Evolutionary conservation across 2,888 invertebrate genomes (phyloP).

Genomic region (Hydropsyche betteni): DNA sequence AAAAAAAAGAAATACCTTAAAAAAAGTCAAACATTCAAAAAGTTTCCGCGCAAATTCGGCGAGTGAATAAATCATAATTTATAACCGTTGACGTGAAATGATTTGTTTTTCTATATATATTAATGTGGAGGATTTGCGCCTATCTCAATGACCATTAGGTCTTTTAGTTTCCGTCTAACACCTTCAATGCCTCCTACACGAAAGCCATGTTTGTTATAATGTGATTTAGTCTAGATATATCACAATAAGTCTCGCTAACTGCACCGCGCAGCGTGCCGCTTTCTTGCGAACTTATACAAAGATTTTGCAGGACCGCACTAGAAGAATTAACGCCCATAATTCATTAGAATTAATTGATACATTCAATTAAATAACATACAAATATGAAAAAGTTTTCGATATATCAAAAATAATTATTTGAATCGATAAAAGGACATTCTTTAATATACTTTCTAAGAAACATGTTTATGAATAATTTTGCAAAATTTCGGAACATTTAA

Average conservation of each 20-base stretch:
- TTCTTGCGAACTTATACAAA: slow-evolving; percentile 44
- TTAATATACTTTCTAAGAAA: too few species aligned
- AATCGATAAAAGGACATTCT: not conserved
- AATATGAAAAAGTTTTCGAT: not conserved
- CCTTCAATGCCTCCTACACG: slow-evolving; percentile 26
- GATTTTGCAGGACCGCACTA: slow-evolving; percentile 42
- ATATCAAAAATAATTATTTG: not conserved
- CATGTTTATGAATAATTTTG: too few species aligned
- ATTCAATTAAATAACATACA: too few species aligned
- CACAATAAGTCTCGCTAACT: slow-evolving; percentile 65
- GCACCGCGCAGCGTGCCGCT: slow-evolving; percentile 56
- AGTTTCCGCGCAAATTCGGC: too few species aligned
- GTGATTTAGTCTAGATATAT: slow-evolving; percentile 64
- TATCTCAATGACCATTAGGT: slow-evolving; percentile 7
- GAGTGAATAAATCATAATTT: too few species aligned
- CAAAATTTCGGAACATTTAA: too few species aligned
- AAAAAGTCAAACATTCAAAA: too few species aligned
- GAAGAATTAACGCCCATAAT: not conserved
- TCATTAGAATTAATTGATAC: too few species aligned
- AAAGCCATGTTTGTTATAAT: slow-evolving; percentile 56
- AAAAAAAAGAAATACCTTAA: too few species aligned
- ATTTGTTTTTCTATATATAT: not conserved
- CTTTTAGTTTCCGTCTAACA: not conserved
- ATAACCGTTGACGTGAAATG: too few species aligned
- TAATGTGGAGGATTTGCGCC: slow-evolving; percentile 5